phyloP scores from a whole-genome alignment of 2,888 invertebrate genomes.

The Morpho deidamia region DNA sequence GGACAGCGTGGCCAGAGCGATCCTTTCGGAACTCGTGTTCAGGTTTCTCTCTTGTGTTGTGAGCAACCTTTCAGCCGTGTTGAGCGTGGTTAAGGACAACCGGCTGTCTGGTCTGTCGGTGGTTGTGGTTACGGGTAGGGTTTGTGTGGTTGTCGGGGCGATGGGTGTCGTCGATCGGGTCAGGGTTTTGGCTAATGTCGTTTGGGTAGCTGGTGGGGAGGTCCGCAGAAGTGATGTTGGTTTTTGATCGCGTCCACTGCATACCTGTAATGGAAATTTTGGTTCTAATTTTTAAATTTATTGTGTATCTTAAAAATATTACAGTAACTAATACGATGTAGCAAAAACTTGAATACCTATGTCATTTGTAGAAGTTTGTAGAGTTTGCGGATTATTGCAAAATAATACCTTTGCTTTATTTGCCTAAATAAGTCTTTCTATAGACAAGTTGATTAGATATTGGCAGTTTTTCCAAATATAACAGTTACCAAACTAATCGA shows the following conservation, averaged over 20 bases:
- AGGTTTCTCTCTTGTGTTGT: constrained; percentile 37
- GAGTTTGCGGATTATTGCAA: too few relatives aligned
- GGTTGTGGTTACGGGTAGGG: constrained; percentile 49
- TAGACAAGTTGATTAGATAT: too few relatives aligned
- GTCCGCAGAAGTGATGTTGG: constrained; percentile 56
- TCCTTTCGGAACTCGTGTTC: constrained; percentile 43
- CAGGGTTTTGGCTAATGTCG: constrained; percentile 45
- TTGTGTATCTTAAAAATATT: too few relatives aligned
- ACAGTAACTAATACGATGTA: too few relatives aligned
- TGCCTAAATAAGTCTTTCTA: too few relatives aligned
- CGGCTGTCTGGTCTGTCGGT: constrained; percentile 39
- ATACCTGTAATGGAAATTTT: constrained; percentile 44
- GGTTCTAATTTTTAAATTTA: too few relatives aligned
- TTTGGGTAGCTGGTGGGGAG: constrained; percentile 53
- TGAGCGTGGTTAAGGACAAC: constrained; percentile 45
- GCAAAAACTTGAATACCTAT: too few relatives aligned
- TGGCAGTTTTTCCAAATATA: too few relatives aligned
- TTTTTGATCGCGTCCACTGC: constrained; percentile 71
- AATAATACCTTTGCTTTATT: too few relatives aligned
- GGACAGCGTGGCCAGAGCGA: constrained; percentile 56
- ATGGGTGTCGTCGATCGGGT: constrained; percentile 54
- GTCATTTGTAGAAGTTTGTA: too few relatives aligned
- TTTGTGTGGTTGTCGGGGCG: constrained; percentile 22
- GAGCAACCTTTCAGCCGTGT: constrained; percentile 49
- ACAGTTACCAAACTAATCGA: too few relatives aligned